Percentiles rank a stretch among this genome's conserved stretches.
phyloP scores from a whole-genome alignment of 37 sponge, comb jelly and placozoan species.

The Petrosia ficiformis region DNA sequence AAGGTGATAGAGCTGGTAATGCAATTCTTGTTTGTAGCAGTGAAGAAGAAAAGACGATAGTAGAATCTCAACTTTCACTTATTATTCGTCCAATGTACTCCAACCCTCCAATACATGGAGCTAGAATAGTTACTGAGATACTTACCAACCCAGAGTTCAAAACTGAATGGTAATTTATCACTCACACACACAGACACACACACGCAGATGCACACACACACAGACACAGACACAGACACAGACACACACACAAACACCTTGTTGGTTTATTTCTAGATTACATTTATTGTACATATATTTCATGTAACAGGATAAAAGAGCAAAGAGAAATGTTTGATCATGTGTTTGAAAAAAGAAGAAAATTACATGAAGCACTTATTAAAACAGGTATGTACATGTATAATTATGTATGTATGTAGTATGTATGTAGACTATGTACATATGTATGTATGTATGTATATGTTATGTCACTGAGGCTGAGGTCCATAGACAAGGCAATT shows the following conservation, averaged over 20 bases:
- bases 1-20: conserved; percentile 88
- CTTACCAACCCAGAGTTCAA: conserved; percentile 70
- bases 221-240: too few species aligned
- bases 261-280: too few species aligned
- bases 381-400: not conserved
- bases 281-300: not conserved
- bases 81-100: conserved; percentile 92
- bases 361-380: not conserved
- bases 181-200: too few species aligned
- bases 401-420: too few species aligned
- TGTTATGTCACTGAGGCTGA: too few species aligned
- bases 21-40: conserved; percentile 52
- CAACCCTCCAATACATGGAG: conserved; percentile 93
- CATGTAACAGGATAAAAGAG: not conserved
- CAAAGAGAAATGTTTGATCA: not conserved
- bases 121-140: conserved; percentile 80
- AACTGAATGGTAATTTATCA: conserved; percentile 70
- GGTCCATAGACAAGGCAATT: too few species aligned
- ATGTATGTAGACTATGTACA: too few species aligned
- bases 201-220: conserved; percentile 4
- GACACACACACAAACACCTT: too few species aligned
- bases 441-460: too few species aligned
- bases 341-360: not conserved
- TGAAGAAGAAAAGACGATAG: conserved; percentile 61
- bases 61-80: conserved; percentile 95